Evolutionary conservation across 2,113 vertebrate genomes (phyloP), one percentile per base, ranked within the genome.

Genomic region (Tragelaphus strepsiceros): DNA sequence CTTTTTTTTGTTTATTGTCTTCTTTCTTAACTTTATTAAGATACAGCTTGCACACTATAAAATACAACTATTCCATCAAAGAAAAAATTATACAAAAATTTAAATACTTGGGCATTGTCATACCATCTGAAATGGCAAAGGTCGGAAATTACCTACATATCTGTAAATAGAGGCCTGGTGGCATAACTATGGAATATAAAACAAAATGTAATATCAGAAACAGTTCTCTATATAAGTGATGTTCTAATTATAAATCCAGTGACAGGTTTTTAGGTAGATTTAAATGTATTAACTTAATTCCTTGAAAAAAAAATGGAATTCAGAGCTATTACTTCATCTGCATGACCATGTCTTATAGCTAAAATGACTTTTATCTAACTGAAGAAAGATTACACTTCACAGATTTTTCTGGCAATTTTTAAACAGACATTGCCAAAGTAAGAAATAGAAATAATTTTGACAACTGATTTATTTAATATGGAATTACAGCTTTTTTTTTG

Each of bases 371-470:
- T 74, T 56, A 88, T 71, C 46, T 74, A 87, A 15, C 28, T 62
- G 4, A 97, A 94, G 77, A 94, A 5, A 88, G 26, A 90, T 64
- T 78, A 43, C 17, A 13, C 46, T n/a, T 91, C 30, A 28, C 35
- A 91, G 11, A 90, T 32, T 86, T 74, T 93, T 46, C 74, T 90
- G 74, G 13, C 22, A 94, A 94, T 91, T 90, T 92, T 83, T 80
- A 87, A 90, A 54, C 43, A 89, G 26, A 51, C 19, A 89, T 54
- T 64, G 77, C 49, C 6, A 87, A 24, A 46, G 46, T 90, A 62
- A 90, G 80, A 89, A 64, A 83, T 53, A 59, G 49, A 92, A 97
- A 35, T 85, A 84, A 54, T 86, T 92, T 87, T 95, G 61, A 81
- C 16, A 59, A 77, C 54, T 78, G 21, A 88, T 90, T 62, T 95